Percentiles rank a stretch among this genome's conserved stretches.
These are phyloP conservation scores for Odontomyia ornata DNA, from an alignment of 2,888 invertebrate genomes.

Conservation along the genomic window DNA sequence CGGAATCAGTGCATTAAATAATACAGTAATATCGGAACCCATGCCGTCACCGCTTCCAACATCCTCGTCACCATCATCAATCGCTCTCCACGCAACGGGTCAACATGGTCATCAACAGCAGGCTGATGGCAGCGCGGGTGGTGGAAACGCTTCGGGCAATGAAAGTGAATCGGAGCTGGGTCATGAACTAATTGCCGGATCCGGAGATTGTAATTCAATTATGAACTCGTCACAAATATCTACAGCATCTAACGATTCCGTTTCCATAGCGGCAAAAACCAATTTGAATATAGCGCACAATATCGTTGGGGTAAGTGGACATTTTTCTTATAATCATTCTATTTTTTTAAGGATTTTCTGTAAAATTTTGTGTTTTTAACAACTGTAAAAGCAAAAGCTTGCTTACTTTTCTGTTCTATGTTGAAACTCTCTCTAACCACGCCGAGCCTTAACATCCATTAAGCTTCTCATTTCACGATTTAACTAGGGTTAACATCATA, in stretches of 20 bases:
- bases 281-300: conserved; percentile 57
- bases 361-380: too few relatives aligned
- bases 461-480: background rate
- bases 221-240: conserved; percentile 65
- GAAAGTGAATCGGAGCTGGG: conserved; percentile 51
- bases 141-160: conserved; percentile 48
- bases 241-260: conserved; percentile 61
- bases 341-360: too few relatives aligned
- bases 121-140: conserved; percentile 1
- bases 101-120: background rate
- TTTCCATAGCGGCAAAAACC: conserved; percentile 52
- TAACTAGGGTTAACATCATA: background rate
- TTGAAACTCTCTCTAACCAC: too few relatives aligned
- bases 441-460: background rate
- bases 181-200: conserved; percentile 48
- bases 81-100: conserved; percentile 11
- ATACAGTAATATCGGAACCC: conserved; percentile 56
- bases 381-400: too few relatives aligned
- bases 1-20: conserved; percentile 51
- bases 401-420: too few relatives aligned
- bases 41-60: conserved; percentile 52
- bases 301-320: conserved; percentile 55
- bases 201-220: conserved; percentile 60
- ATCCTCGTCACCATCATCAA: conserved; percentile 50
- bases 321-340: background rate